Evolutionary conservation across 2,888 invertebrate genomes (phyloP).

Genomic region (Sturmia bella): DNA sequence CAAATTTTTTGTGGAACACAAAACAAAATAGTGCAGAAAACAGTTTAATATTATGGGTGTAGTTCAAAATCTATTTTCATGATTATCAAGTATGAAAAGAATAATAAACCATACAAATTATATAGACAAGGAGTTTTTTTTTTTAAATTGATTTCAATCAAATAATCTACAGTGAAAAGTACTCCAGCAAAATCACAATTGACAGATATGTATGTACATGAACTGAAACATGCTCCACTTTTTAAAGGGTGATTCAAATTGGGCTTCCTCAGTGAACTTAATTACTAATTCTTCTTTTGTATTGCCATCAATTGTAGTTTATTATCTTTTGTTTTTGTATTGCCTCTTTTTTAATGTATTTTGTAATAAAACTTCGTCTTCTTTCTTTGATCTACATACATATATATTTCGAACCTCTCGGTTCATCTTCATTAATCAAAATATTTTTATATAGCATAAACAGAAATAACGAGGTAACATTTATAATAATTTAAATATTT

Average conservation of each 20-base stretch:
- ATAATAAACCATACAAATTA: constrained; percentile 11
- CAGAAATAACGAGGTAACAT: no score
- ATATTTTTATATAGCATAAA: no score
- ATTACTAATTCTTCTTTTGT: no score
- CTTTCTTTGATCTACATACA: no score
- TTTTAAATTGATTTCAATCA: constrained; percentile 54
- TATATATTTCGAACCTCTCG: no score
- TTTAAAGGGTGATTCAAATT: neutral
- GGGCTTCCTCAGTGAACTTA: no score
- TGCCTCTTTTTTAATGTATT: no score
- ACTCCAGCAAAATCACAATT: constrained; percentile 35
- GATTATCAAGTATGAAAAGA: constrained; percentile 7
- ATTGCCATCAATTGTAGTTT: no score
- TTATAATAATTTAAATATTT: no score
- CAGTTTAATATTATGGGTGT: constrained; percentile 69
- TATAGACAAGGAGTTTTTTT: neutral
- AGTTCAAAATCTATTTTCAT: constrained; percentile 60
- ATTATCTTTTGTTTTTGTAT: no score
- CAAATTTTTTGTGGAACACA: neutral
- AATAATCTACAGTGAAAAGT: constrained; percentile 43
- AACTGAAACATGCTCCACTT: neutral
- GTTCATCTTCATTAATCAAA: no score
- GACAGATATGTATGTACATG: constrained; percentile 1
- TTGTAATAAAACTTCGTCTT: no score
- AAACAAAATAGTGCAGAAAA: constrained; percentile 39